Conservation (phyloP, 2,113 vertebrate genomes). For the Petromus typicus region DNA sequence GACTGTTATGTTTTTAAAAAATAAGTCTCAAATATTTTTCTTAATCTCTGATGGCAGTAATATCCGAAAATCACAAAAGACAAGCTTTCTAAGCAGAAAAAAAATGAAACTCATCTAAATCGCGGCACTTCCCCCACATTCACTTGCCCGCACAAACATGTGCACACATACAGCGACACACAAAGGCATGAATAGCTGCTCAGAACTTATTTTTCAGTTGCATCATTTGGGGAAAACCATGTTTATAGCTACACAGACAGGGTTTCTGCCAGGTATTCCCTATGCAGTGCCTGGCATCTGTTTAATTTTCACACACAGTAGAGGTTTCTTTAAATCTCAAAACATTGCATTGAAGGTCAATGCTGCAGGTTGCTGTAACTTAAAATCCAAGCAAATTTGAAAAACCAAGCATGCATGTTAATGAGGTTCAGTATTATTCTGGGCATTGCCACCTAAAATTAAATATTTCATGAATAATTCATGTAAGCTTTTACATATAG, state of each 20-base stretch:
- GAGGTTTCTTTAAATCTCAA: conserved; percentile 30
- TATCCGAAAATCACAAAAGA: not conserved
- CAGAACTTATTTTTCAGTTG: not conserved
- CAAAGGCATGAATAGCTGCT: not conserved
- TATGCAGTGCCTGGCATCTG: not conserved
- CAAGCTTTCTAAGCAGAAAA: not conserved
- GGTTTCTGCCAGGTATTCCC: conserved; percentile 56
- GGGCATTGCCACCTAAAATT: not conserved
- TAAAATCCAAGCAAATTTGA: not conserved
- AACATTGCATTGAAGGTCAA: not conserved
- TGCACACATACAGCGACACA: not conserved
- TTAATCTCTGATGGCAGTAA: not conserved
- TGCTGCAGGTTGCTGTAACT: not conserved
- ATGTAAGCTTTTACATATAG: not conserved
- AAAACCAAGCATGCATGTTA: not conserved
- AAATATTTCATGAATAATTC: not conserved
- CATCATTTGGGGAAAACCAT: not conserved
- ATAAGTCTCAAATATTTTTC: not conserved
- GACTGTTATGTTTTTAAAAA: not conserved
- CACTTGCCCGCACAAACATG: not conserved
- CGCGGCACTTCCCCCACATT: not conserved
- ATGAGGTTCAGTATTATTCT: not conserved
- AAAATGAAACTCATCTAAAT: not conserved
- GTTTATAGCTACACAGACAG: not conserved
- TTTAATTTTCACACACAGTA: conserved; percentile 21